Evolutionary conservation across 2,888 invertebrate species (phyloP).

Genomic region (Caenorhabditis afra): DNA sequence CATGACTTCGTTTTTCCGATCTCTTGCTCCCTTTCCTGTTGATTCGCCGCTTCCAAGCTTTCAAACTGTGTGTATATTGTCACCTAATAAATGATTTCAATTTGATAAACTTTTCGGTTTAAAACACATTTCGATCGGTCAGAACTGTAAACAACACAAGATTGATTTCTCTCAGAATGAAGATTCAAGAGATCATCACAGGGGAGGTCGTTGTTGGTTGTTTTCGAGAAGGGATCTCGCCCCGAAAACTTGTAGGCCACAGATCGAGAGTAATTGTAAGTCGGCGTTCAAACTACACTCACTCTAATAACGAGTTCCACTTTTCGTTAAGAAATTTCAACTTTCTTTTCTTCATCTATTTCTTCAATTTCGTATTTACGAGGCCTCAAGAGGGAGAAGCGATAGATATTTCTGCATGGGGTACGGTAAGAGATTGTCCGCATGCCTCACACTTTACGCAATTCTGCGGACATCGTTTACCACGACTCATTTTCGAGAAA

Average conservation of each 20-base stretch:
- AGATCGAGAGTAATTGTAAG: not conserved
- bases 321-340: no score
- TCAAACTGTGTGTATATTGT: slow-evolving; percentile 45
- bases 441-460: slow-evolving; percentile 19
- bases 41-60: slow-evolving; percentile 40
- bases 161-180: not conserved
- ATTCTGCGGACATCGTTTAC: not conserved
- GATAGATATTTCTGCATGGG: not conserved
- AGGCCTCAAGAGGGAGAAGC: no score
- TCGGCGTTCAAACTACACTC: not conserved
- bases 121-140: not conserved
- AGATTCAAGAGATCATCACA: not conserved
- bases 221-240: not conserved
- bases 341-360: no score
- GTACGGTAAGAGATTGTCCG: slow-evolving; percentile 29
- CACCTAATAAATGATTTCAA: slow-evolving; percentile 33
- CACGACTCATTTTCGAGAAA: not conserved
- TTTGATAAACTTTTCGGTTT: not conserved
- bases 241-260: not conserved
- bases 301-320: not conserved
- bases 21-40: slow-evolving; percentile 14
- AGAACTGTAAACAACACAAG: no score
- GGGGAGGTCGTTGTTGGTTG: not conserved
- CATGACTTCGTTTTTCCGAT: slow-evolving; percentile 7
- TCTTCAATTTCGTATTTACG: no score